Evolutionary conservation across 30 jellyfish, hydroid and myxozoan genomes (phyloP), one percentile per base, ranked within the genome.

Genomic region (Rhopilema esculentum): DNA sequence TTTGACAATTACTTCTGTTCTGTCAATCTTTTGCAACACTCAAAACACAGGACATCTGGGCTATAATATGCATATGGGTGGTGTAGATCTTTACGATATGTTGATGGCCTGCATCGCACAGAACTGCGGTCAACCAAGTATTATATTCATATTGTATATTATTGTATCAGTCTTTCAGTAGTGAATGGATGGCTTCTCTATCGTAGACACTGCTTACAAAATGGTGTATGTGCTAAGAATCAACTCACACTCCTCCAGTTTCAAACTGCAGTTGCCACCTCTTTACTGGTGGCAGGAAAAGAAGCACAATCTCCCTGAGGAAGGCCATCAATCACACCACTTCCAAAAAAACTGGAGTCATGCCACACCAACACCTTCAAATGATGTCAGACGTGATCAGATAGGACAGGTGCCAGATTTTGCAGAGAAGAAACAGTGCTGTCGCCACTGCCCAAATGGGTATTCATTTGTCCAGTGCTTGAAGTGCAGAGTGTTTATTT

Each of bases 41-140:
- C 17, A 25, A 64, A 64, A 64, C 57, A 40, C 57, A 40, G 57
- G 57, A 12, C 57, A 40, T 40, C 57, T 40, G 57, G 57, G 57
- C 57, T 40, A 40, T 40, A 40, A 86, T 31, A 18, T 22, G 77
- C 79, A 48, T 49, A 86, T 77, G 95, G 89, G 95, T 18, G 95
- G 89, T 62, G 77, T 86, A 6, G 84, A 86, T 28, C 74, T 86
- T 0, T n/a, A 70, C 0, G 95, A 86, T 22, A 74, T 86, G 95
- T 49, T 75, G 8, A 26, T 65, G 50, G 67, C 85, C 79, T 83
- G 8, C 75, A 86, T 49, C 72, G 89, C 29, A 49, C 75, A 4
- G 62, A 48, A n/a, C 9, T 83, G 18, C 49, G 86, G 61, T 68
- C 87, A 33, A 50, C 12, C 15, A 69, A 70, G 33, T 83, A 78